Evolutionary conservation across 2,888 invertebrate species (phyloP).

Genomic region (Erpobdella octoculata): DNA sequence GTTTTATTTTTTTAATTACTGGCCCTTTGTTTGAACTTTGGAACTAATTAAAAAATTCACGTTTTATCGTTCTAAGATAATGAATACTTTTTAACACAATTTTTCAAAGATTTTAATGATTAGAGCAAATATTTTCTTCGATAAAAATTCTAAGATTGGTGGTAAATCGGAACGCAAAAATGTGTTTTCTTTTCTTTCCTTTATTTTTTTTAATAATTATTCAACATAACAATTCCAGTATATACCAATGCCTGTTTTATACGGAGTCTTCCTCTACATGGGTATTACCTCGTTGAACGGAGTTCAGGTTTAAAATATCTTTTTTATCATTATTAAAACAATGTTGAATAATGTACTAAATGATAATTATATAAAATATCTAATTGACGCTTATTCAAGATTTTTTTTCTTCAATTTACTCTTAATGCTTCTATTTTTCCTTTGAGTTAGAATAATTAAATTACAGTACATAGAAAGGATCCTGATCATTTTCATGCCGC

Average conservation of each 20-base stretch:
- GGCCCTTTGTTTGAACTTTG: no score
- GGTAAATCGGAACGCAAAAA: no score
- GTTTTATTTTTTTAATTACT: no score
- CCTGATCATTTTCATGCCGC: slow-evolving; percentile 88
- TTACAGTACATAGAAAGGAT: slow-evolving; percentile 80
- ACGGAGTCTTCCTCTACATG: slow-evolving; percentile 58
- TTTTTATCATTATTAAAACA: neutral
- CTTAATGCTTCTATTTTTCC: neutral
- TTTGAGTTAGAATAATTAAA: neutral
- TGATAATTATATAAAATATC: neutral
- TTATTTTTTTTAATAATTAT: no score
- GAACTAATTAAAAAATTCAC: no score
- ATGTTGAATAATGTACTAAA: neutral
- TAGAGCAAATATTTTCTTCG: no score
- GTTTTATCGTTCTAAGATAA: no score
- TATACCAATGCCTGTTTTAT: slow-evolving; percentile 39
- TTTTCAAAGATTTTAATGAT: no score
- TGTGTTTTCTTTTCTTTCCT: no score
- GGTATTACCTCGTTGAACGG: slow-evolving; percentile 86
- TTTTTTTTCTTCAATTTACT: neutral
- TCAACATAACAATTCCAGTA: slow-evolving; percentile 26
- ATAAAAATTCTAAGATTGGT: no score
- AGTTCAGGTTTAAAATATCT: slow-evolving; percentile 53
- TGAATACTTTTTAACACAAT: no score
- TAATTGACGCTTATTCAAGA: neutral